Evolutionary conservation across 2,113 vertebrate genomes (phyloP).

Genomic region (Rana temporaria): DNA sequence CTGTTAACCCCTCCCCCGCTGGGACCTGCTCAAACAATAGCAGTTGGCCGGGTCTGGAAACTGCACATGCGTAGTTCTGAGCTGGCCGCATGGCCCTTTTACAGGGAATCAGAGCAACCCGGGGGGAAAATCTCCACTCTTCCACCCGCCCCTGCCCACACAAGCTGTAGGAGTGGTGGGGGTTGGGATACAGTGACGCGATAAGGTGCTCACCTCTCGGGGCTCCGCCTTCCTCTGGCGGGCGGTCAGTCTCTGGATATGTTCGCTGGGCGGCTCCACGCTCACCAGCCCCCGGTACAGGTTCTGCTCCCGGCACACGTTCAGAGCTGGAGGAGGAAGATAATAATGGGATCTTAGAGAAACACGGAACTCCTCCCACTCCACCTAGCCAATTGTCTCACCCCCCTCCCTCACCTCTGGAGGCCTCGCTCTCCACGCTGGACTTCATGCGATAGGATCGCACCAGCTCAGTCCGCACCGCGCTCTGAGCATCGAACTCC

Average conservation of each 20-base stretch:
- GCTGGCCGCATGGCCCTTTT: too few species aligned
- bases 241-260: constrained; percentile 24
- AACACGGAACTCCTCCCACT: not conserved
- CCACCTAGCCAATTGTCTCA: not conserved
- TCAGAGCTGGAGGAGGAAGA: not conserved
- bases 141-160: too few species aligned
- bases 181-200: too few species aligned
- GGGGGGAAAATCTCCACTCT: too few species aligned
- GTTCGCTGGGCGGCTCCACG: constrained; percentile 18
- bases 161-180: too few species aligned
- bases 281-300: constrained; percentile 39
- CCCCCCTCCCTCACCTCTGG: constrained; percentile 26
- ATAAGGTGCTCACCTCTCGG: not conserved
- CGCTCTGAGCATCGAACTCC: constrained; percentile 20
- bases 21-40: too few species aligned
- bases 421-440: constrained; percentile 31
- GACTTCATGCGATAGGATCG: constrained; percentile 3
- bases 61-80: too few species aligned
- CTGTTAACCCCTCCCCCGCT: too few species aligned
- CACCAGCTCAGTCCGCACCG: constrained; percentile 1
- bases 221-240: not conserved
- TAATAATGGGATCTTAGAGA: not conserved
- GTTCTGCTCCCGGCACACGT: constrained; percentile 1
- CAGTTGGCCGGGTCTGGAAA: too few species aligned
- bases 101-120: too few species aligned